Percentiles rank a stretch among this genome's conserved stretches.
phyloP scores from a whole-genome alignment of 2,888 invertebrate genomes.

The Chrysodeixis includens region DNA sequence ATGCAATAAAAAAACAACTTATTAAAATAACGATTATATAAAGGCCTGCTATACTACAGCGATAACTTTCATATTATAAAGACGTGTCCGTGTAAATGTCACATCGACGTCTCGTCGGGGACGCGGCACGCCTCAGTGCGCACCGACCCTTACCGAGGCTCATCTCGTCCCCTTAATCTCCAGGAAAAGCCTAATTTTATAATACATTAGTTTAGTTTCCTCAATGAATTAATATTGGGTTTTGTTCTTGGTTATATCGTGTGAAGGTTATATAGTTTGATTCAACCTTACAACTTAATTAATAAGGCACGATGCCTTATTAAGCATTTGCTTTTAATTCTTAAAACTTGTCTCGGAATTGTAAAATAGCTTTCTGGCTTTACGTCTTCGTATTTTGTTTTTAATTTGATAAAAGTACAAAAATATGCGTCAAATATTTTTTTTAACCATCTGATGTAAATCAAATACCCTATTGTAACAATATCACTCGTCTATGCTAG shows the following conservation, averaged over 20 bases:
- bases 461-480: too few species aligned
- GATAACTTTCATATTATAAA: conserved; percentile 31
- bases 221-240: not conserved
- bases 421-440: too few species aligned
- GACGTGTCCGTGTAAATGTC: conserved; percentile 57
- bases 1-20: not conserved
- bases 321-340: too few species aligned
- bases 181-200: conserved; percentile 46
- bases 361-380: too few species aligned
- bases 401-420: too few species aligned
- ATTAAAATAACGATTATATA: not conserved
- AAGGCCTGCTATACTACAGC: not conserved
- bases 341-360: too few species aligned
- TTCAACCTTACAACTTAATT: not conserved
- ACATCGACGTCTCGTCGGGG: conserved; percentile 58
- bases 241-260: not conserved
- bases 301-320: too few species aligned
- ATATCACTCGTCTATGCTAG: too few species aligned
- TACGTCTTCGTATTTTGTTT: too few species aligned
- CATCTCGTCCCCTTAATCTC: conserved; percentile 43
- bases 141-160: conserved; percentile 38
- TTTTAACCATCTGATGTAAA: too few species aligned
- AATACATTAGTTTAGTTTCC: conserved; percentile 42
- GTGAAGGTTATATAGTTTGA: not conserved
- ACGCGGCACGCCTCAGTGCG: conserved; percentile 56